Evolutionary conservation across 2,797 vertebrate species (phyloP), one percentile per base, ranked within the genome.

Genomic region (Loriculus beryllinus): DNA sequence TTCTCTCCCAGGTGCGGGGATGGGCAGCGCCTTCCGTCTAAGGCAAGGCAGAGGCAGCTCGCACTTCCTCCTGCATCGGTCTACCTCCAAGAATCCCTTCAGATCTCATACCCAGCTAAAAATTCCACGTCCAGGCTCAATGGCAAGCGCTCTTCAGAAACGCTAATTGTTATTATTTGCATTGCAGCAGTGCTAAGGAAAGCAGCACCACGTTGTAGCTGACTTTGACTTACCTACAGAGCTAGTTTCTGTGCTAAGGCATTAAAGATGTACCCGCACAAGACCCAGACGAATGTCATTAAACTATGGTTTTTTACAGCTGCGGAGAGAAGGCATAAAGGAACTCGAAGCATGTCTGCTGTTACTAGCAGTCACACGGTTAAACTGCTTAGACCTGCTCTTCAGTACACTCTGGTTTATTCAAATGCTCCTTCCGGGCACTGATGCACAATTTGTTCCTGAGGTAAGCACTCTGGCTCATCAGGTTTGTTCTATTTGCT

Each of bases 31-130:
- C 63, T 33, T 0, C 0, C 40, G 65, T 28, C 43, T 70, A 20
- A 40, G 14, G 35, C 4, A 20, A 4, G 2, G 1, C 18, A 29
- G 39, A 7, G 35, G 4, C 2, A 25, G 14, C 9, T 51, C 40
- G 18, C 13, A 1, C 21, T 63, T 35, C 69, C 62, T 17, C 42
- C 37, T 5, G 35, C 18, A 8, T 26, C 65, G 12, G 18, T 4
- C 43, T 70, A 37, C 35, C 45, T 49, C 35, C 23, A 20, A 8
- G 33, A 13, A 26, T 52, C 60, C 57, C 69, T 26, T 45, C 33
- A 48, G 18, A 4, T 54, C 39, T 31, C 20, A 28, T 3, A 3
- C 2, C 7, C 4, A 62, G 35, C 54, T 33, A 3, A 65, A 85
- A 65, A 7, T 45, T 23, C 49, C 57, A 35, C 16, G 26, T 33